Percentiles rank a stretch among this genome's conserved stretches.
These are phyloP conservation scores for Hoplostethus mediterraneus DNA, from an alignment of 2,797 vertebrate species.

Conservation along the genomic window DNA sequence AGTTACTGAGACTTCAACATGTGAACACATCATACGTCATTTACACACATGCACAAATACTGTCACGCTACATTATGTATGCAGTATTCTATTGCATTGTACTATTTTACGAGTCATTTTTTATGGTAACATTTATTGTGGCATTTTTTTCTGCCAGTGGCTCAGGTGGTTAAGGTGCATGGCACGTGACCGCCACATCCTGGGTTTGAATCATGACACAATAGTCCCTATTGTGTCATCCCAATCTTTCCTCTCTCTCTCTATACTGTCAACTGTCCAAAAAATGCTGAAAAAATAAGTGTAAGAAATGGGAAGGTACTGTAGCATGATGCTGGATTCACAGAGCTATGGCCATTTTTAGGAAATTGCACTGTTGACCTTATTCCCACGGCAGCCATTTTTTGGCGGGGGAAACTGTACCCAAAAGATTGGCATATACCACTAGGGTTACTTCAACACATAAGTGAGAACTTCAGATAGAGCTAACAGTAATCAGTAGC, in stretches of 20 bases:
- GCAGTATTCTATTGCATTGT: neutral
- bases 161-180: too few species aligned
- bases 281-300: neutral
- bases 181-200: too few species aligned
- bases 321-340: neutral
- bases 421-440: too few species aligned
- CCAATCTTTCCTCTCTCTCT: too few species aligned
- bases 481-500: too few species aligned
- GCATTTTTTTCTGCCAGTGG: neutral
- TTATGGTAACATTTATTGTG: neutral
- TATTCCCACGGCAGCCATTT: neutral
- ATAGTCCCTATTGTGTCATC: too few species aligned
- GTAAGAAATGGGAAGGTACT: neutral
- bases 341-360: neutral
- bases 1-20: neutral
- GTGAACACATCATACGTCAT: neutral
- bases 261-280: too few species aligned
- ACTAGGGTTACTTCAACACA: too few species aligned
- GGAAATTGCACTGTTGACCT: slow-evolving; percentile 3
- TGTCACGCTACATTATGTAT: neutral
- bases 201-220: too few species aligned
- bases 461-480: too few species aligned
- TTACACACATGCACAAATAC: neutral
- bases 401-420: neutral
- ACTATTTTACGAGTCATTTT: neutral